Percentiles rank a stretch among this genome's conserved stretches.
Evolutionary conservation across 1,140 invertebrate genomes (phyloP).

Genomic region (Paramacrobiotus metropolitanus): DNA sequence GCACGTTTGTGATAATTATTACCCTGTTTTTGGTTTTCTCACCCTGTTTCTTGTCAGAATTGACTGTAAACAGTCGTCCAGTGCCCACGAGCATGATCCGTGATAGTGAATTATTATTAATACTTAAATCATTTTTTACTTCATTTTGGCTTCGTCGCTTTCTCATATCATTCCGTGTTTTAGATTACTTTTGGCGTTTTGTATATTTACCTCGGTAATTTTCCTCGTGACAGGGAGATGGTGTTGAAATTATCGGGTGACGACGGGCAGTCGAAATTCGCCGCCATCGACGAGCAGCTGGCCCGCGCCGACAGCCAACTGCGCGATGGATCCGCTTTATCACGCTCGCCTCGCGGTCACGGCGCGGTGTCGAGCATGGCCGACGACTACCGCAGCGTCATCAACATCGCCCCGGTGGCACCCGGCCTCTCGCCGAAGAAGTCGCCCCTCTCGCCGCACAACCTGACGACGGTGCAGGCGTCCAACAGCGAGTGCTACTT

Average conservation of each 20-base stretch:
- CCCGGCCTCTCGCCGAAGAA: background rate
- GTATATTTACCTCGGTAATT: too few relatives aligned
- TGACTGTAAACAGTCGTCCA: too few relatives aligned
- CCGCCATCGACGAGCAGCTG: background rate
- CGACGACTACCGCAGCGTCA: background rate
- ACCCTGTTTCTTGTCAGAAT: too few relatives aligned
- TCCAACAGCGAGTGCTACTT: conserved; percentile 37
- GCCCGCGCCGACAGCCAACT: background rate
- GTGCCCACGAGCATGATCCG: too few relatives aligned
- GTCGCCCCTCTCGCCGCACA: background rate
- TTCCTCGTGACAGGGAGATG: background rate
- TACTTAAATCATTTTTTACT: too few relatives aligned
- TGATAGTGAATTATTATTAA: too few relatives aligned
- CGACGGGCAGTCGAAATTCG: background rate
- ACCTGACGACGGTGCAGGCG: background rate
- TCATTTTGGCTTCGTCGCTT: too few relatives aligned
- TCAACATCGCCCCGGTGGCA: background rate
- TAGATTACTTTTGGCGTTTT: too few relatives aligned
- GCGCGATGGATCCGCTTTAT: background rate
- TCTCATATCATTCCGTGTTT: too few relatives aligned
- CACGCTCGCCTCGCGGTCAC: background rate
- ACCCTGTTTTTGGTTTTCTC: too few relatives aligned
- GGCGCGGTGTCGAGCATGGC: background rate
- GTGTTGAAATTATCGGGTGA: background rate
- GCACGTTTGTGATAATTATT: too few relatives aligned